These are phyloP conservation scores for Caenorhabditis inopinata DNA, from an alignment of 1,140 invertebrate genomes.

Conservation along the genomic window DNA sequence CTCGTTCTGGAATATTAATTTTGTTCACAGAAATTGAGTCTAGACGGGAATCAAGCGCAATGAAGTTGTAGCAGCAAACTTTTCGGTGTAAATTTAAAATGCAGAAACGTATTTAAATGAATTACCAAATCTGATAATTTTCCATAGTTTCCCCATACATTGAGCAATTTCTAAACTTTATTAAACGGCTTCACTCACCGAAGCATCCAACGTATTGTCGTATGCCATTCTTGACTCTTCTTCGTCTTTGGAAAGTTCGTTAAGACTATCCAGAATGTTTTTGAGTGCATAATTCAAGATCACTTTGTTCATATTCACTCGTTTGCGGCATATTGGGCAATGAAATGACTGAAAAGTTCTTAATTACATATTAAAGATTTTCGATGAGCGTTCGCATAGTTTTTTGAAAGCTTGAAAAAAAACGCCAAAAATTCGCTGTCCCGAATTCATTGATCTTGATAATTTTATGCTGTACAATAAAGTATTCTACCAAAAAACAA, in stretches of 20 bases:
- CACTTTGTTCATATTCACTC: neutral
- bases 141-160: too few species aligned
- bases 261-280: neutral
- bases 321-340: conserved; percentile 1
- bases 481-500: too few species aligned
- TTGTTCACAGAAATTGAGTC: too few species aligned
- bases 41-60: too few species aligned
- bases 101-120: too few species aligned
- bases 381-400: neutral
- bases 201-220: neutral
- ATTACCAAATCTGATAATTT: too few species aligned
- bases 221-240: neutral
- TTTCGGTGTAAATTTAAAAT: too few species aligned
- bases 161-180: too few species aligned
- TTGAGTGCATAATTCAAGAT: neutral
- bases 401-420: neutral
- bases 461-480: too few species aligned
- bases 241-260: neutral
- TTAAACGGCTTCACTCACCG: neutral
- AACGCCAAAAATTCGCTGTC: neutral
- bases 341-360: neutral
- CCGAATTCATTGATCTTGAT: too few species aligned
- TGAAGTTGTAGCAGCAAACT: too few species aligned
- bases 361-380: neutral
- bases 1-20: neutral